Evolutionary conservation across 2,888 invertebrate genomes (phyloP).

Genomic region (Papilio demoleus): DNA sequence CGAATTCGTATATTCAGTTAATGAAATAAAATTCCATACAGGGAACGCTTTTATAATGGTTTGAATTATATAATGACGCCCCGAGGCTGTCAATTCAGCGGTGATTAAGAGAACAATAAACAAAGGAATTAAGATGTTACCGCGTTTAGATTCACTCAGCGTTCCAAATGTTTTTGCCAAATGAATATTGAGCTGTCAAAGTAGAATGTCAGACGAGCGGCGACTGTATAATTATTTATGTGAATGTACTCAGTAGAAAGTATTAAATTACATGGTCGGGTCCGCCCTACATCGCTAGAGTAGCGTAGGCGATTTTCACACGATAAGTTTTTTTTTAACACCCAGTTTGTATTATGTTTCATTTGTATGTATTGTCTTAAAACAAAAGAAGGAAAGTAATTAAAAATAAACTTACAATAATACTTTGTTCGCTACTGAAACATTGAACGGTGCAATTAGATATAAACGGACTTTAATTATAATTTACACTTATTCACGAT

Average conservation of each 20-base stretch:
- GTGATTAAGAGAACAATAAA: constrained; percentile 41
- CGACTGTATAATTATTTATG: constrained; percentile 71
- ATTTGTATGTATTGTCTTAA: constrained; percentile 67
- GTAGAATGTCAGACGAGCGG: constrained; percentile 64
- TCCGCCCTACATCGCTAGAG: constrained; percentile 59
- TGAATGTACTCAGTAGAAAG: constrained; percentile 70
- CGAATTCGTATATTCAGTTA: background rate
- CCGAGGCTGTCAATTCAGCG: constrained; percentile 27
- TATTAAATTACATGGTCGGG: constrained; percentile 71
- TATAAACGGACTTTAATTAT: background rate
- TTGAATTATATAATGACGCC: constrained; percentile 27
- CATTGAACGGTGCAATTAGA: constrained; percentile 25
- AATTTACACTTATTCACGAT: background rate
- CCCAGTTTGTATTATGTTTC: constrained; percentile 52
- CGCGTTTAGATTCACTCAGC: constrained; percentile 26
- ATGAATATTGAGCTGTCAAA: constrained; percentile 75
- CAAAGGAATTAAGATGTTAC: constrained; percentile 38
- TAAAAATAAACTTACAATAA: constrained; percentile 26
- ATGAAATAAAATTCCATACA: constrained; percentile 15
- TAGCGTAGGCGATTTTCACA: constrained; percentile 67
- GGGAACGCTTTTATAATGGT: constrained; percentile 7
- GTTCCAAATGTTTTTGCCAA: constrained; percentile 53
- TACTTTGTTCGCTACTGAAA: constrained; percentile 28
- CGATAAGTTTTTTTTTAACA: constrained; percentile 64
- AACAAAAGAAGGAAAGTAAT: constrained; percentile 46